Percentiles rank a stretch among this genome's conserved stretches.
These are phyloP conservation scores for Pachyseris speciosa DNA, from an alignment of 64 coral and sea anemone genomes.

Conservation along the genomic window DNA sequence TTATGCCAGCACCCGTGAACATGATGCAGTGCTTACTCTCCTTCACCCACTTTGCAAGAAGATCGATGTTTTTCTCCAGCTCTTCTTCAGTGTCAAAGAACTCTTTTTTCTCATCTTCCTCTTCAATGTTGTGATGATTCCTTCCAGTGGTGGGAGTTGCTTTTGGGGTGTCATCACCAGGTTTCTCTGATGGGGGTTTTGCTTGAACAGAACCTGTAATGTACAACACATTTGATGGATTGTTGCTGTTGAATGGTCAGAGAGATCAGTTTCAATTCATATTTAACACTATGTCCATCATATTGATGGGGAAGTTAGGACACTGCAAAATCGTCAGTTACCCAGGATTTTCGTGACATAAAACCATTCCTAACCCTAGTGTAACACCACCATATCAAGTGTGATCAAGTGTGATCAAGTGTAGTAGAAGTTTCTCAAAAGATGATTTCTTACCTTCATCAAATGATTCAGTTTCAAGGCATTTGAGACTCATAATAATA, in stretches of 20 bases:
- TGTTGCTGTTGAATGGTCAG: not conserved
- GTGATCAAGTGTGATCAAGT: no score
- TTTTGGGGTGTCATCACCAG: not conserved
- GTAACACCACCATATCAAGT: no score
- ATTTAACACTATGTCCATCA: no score
- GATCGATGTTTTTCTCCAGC: constrained; percentile 64
- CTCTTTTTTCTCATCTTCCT: constrained; percentile 85
- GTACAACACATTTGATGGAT: not conserved
- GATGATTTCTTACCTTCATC: no score
- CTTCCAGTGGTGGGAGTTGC: constrained; percentile 14
- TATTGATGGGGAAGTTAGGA: no score
- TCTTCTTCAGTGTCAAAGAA: constrained; percentile 69
- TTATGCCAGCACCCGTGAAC: constrained; percentile 83
- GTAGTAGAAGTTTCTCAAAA: no score
- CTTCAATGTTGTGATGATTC: constrained; percentile 67
- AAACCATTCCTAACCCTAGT: no score
- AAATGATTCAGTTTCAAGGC: no score
- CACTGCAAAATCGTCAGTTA: no score
- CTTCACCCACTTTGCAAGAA: constrained; percentile 73
- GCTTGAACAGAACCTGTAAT: not conserved
- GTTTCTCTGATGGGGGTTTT: constrained; percentile 11
- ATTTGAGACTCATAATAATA: no score
- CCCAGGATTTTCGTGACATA: no score
- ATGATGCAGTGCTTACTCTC: constrained; percentile 76
- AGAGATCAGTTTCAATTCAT: no score